Evolutionary conservation across 2,113 vertebrate species (phyloP).

Genomic region (Leptodactylus fuscus): DNA sequence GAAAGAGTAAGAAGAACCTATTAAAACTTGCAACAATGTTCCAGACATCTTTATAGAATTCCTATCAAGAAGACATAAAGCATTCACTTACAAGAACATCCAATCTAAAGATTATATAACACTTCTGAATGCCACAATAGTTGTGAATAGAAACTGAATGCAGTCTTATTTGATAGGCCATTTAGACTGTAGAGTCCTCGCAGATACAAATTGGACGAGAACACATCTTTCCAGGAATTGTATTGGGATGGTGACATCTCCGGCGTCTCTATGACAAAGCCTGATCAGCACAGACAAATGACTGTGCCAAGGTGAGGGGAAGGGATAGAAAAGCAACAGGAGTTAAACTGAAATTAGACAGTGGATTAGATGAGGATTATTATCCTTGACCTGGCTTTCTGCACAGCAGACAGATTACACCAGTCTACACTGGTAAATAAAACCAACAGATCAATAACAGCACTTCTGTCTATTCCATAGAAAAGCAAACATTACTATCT

Average conservation of each 20-base stretch:
- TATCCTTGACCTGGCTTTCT: slow-evolving; percentile 67
- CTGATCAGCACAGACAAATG: slow-evolving; percentile 56
- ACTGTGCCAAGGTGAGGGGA: slow-evolving; percentile 60
- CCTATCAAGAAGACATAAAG: slow-evolving; percentile 30
- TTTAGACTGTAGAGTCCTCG: not conserved
- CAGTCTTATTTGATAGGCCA: not conserved
- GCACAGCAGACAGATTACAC: slow-evolving; percentile 61
- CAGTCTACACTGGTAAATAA: slow-evolving; percentile 46
- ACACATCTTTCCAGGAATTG: slow-evolving; percentile 47
- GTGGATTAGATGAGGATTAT: slow-evolving; percentile 70
- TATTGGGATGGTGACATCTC: slow-evolving; percentile 29
- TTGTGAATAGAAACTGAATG: slow-evolving; percentile 8
- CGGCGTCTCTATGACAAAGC: accelerated
- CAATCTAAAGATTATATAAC: slow-evolving; percentile 45
- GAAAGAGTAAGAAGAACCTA: not conserved
- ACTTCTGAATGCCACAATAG: slow-evolving; percentile 30
- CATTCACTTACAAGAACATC: slow-evolving; percentile 9
- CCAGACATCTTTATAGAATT: slow-evolving; percentile 4
- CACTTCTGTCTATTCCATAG: slow-evolving; percentile 50
- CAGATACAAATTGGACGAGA: slow-evolving; percentile 20
- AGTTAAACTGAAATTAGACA: slow-evolving; percentile 70
- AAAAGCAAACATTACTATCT: not conserved
- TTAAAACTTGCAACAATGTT: slow-evolving; percentile 32
- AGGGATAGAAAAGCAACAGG: slow-evolving; percentile 62
- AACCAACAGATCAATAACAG: not conserved